Evolutionary conservation across 2,113 vertebrate genomes (phyloP), one percentile per base, ranked within the genome.

Genomic region (Spheniscus mendiculus): DNA sequence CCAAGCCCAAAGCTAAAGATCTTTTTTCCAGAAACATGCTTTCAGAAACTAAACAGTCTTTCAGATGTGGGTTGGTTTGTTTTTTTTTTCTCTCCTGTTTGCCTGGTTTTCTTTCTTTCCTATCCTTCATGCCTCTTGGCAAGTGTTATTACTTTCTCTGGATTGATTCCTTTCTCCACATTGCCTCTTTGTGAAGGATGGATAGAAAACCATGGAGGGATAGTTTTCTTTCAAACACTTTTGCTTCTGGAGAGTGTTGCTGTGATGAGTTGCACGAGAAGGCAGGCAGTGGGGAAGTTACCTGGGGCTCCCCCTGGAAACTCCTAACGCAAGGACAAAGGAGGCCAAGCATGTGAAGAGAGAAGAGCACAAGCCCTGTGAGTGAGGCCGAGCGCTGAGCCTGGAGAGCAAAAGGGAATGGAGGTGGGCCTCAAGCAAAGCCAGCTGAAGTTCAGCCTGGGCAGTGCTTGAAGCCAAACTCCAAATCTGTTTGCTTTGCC

Each of bases 361-460:
- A 50, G 83, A n/a, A 19, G 9, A 53, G 34, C 15, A 6, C 29
- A 21, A 61, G 36, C n/a, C 42, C 58, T 21, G 27, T 40, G 45
- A 62, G 15, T 0, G 5, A 18, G 32, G 42, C 45, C 70, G 65
- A 52, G 44, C 14, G 38, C 34, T 69, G 73, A 69, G 30, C 44
- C 23, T 70, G 22, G 49, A 58, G 47, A 55, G 56, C 61, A 42
- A 11, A 9, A 30, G 10, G 34, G 52, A 88, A 26, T 1, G 3
- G 59, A 88, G 38, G 30, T 53, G 36, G 27, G 19, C 44, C 36
- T 47, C 0, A 1, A 79, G 77, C 26, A 76, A 65, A 61, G 40
- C 38, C 34, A 91, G 59, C 42, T 93, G 65, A 92, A 65, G 34
- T 53, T 74, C 65, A 92, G 67, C 72, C 59, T 84, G 80, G 65